Base-by-base conservation (phyloP, 2,113 vertebrate genomes). In the Tetrax tetrax region DNA sequence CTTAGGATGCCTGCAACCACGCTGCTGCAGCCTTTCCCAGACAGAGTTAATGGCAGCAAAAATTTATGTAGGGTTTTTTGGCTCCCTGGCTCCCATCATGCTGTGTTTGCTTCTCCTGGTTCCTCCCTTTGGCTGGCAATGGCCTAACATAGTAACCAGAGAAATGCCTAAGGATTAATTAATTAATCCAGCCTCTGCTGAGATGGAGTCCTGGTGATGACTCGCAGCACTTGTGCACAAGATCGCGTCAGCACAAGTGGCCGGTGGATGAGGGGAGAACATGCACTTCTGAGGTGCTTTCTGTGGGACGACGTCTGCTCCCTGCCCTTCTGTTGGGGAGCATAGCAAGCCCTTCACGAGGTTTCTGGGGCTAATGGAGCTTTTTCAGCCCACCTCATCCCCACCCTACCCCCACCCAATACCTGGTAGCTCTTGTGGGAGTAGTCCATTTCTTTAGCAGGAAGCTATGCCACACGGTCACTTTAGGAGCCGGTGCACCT, bases 241-340 rank as follows among this genome's bases (percentile, higher is more conserved):
- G 18, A 23, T 43, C 7, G 4, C 35, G 11, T 28, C 3, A 2
- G 38, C 63, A 71, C 23, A 27, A 60, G 45, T 1, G 29, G 48
- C 35, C 4, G 14, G 72, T 28, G 69, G 51, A 14, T 8, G 28
- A n/a, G 35, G 38, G 33, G 22, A 57, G 29, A 38, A 18, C 33
- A 4, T 0, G 0, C 1, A 1, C 11, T 64, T 53, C 60, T 47
- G 38, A 51, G 4, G 7, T 6, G 28, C 21, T 54, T 53, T 41
- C 60, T 29, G 37, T 17, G 14, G 64, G 48, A 59, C 2, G 2
- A n/a, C 4, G 2, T 56, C 50, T 57, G 25, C 41, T 69, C 18
- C 37, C 41, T 82, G 61, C 29, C 10, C 8, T 3, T 61, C 45
- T 50, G 1, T 21, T 5, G 5, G 41, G 45, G 24, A 85, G 24